Conservation (phyloP, 2,888 invertebrate species). For the Limnephilus rhombicus region DNA sequence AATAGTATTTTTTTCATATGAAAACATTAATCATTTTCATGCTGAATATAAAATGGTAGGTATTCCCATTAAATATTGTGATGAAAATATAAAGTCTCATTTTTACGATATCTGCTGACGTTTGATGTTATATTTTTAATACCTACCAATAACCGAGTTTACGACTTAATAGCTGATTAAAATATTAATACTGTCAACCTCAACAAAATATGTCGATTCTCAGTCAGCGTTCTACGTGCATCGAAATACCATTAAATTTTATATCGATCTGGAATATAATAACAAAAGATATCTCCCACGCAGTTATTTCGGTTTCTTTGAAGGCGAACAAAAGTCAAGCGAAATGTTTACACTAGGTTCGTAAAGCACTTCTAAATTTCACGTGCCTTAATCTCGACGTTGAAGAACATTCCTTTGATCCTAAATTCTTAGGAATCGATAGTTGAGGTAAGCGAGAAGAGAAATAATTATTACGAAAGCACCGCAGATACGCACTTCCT, state of each 20-base stretch:
- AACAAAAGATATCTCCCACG: neutral
- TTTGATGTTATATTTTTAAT: neutral
- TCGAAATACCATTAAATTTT: neutral
- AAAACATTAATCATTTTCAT: neutral
- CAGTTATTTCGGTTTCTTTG: neutral
- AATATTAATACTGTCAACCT: neutral
- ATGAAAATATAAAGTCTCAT: neutral
- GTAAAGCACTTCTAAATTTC: neutral
- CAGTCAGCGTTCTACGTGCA: neutral
- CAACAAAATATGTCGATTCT: neutral
- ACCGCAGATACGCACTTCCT: too few relatives aligned
- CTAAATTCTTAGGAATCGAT: too few relatives aligned
- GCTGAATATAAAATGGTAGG: neutral
- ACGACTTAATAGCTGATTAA: neutral
- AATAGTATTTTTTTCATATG: neutral
- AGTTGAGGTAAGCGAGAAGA: too few relatives aligned
- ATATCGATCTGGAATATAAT: neutral
- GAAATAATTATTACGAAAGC: too few relatives aligned
- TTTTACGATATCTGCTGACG: neutral
- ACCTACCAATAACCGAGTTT: neutral
- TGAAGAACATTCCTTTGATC: neutral
- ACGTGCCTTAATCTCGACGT: neutral
- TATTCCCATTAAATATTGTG: neutral
- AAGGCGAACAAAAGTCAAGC: neutral
- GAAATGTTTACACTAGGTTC: neutral